phyloP scores from a whole-genome alignment of 2,797 vertebrate species.

The Pseudochirops corinnae region DNA sequence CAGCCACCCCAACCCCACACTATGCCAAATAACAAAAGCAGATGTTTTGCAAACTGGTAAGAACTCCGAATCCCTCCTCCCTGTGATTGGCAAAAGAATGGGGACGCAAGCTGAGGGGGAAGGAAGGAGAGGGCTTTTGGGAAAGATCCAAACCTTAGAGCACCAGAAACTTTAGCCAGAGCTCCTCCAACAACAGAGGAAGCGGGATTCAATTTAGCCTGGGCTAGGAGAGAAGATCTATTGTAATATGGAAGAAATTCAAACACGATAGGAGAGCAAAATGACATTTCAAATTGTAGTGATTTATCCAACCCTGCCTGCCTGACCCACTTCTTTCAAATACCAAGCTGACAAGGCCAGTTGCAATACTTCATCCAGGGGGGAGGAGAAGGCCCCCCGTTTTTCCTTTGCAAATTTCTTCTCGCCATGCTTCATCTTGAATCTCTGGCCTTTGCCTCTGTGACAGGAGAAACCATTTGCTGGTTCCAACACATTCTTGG shows the following conservation, averaged over 20 bases:
- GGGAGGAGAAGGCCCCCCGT: slow-evolving; percentile 56
- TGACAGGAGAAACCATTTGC: slow-evolving; percentile 6
- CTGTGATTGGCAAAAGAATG: slow-evolving; percentile 78
- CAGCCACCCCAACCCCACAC: slow-evolving; percentile 76
- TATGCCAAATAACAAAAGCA: slow-evolving; percentile 87
- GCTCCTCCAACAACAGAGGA: slow-evolving; percentile 64
- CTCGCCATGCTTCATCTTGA: slow-evolving; percentile 56
- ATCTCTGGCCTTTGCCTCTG: slow-evolving; percentile 58
- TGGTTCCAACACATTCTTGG: slow-evolving; percentile 65
- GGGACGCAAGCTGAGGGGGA: slow-evolving; percentile 46
- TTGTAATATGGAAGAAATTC: slow-evolving; percentile 83
- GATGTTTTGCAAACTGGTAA: slow-evolving; percentile 85
- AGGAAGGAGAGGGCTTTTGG: slow-evolving; percentile 69
- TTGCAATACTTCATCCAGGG: slow-evolving; percentile 70
- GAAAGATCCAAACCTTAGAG: slow-evolving; percentile 79
- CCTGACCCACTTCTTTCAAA: slow-evolving; percentile 82
- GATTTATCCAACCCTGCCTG: slow-evolving; percentile 81
- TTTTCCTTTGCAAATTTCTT: slow-evolving; percentile 67
- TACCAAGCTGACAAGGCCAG: slow-evolving; percentile 77
- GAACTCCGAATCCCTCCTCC: slow-evolving; percentile 78
- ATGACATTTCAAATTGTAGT: slow-evolving; percentile 76
- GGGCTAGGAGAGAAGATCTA: slow-evolving; percentile 80
- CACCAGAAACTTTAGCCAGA: slow-evolving; percentile 74
- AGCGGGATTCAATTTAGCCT: slow-evolving; percentile 80
- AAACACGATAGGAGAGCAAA: slow-evolving; percentile 75